Evolutionary conservation across 2,113 vertebrate genomes (phyloP).

Genomic region (Myrmecophaga tridactyla): DNA sequence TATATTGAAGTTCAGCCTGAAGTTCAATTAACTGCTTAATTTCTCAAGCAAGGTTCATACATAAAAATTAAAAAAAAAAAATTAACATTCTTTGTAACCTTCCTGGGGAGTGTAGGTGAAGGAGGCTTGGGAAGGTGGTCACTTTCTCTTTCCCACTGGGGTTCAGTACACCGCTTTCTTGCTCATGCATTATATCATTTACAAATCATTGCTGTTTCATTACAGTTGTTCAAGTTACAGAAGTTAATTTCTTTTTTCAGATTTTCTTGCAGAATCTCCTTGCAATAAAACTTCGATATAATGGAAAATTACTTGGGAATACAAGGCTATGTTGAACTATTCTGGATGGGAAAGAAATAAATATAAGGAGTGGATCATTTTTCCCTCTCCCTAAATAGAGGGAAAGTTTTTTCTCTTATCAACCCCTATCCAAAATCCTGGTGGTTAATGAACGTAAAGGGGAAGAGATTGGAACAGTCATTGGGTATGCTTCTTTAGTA

Average conservation of each 20-base stretch:
- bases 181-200: background rate
- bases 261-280: background rate
- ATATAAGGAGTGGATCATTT: background rate
- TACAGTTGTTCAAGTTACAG: background rate
- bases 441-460: background rate
- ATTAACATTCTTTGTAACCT: background rate
- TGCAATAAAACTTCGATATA: background rate
- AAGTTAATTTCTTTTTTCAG: background rate
- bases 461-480: background rate
- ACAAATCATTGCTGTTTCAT: background rate
- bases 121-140: background rate
- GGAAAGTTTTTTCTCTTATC: too few species aligned
- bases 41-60: background rate
- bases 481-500: background rate
- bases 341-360: background rate
- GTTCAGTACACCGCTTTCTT: background rate
- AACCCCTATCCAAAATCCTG: background rate
- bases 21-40: background rate
- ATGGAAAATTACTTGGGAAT: background rate
- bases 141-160: background rate
- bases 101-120: accelerated
- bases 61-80: background rate
- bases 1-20: background rate
- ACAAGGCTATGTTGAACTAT: background rate
- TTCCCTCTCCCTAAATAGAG: background rate